Evolutionary conservation across 2,888 invertebrate species (phyloP), one percentile per base, ranked within the genome.

Genomic region (Exocentrus adspersus): DNA sequence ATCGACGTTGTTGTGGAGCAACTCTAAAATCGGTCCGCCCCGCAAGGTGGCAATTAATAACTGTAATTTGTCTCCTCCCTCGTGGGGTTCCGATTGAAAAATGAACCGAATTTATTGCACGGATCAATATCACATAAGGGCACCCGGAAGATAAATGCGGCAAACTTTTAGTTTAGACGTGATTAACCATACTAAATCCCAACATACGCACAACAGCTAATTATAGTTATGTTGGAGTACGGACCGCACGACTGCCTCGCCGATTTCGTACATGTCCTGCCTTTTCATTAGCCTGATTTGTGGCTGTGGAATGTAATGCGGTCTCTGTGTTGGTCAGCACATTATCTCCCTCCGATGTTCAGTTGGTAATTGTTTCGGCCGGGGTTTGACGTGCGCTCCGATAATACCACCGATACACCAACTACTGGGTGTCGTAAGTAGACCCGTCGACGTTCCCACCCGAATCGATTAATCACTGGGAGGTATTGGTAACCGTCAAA

Each of bases 281-380:
- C 65, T 65, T 65, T 68, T 67, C 64, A 64, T 68, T 46, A 45
- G 54, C 43, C 62, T 70, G 68, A 68, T 68, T 68, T 69, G 68
- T 68, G 62, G 66, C 17, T 57, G 37, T 24, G 53, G 65, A 63
- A 64, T 62, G 62, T 60, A 64, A 60, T 45, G 65, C 56, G 64
- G 64, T 62, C 53, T 60, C 59, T 65, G 64, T 53, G 56, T 59
- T 69, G 64, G 65, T 64, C 69, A 65, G 69, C 61, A 62, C 64
- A 66, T 69, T 64, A 65, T 65, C 62, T 62, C 53, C 42, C 20
- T 43, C 43, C 54, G 48, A 59, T 59, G 54, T 51, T 58, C 37
- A 48, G 46, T 30, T 58, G 42, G 53, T 41, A 41, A 53, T 53
- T 21, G 43, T 63, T 57, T 57, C 28, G 37, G 28, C 17, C n/a